Conservation (phyloP, 1,140 invertebrate species). For the Calephelis virginiensis region DNA sequence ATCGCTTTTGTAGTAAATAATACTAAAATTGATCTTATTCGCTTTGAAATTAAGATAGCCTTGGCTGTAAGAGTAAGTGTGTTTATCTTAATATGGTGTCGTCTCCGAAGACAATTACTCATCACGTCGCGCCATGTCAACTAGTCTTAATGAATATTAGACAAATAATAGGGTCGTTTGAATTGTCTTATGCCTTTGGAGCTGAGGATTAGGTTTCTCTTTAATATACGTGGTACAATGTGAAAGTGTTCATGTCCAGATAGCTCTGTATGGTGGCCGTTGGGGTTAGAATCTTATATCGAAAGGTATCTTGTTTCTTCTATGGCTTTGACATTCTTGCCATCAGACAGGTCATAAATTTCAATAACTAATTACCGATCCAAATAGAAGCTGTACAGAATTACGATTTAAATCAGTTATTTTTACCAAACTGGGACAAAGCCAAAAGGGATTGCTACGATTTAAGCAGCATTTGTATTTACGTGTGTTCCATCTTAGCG, state of each 20-base stretch:
- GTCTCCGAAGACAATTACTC: conserved; percentile 17
- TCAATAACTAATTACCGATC: too few relatives aligned
- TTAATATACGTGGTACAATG: conserved; percentile 10
- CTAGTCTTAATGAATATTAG: conserved; percentile 11
- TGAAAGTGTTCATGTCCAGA: conserved; percentile 8
- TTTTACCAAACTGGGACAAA: too few relatives aligned
- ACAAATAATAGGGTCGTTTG: conserved; percentile 17
- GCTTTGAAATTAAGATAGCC: not conserved
- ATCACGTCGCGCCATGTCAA: conserved; percentile 3
- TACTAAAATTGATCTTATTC: conserved; percentile 1
- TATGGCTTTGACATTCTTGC: too few relatives aligned
- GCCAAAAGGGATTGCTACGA: too few relatives aligned
- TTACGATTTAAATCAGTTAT: too few relatives aligned
- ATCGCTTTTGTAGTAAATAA: not conserved
- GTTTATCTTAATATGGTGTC: conserved; percentile 10
- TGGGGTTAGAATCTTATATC: not conserved
- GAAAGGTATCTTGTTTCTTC: too few relatives aligned
- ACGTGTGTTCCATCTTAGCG: too few relatives aligned
- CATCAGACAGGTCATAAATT: too few relatives aligned
- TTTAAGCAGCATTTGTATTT: too few relatives aligned
- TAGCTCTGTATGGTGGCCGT: not conserved
- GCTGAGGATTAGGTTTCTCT: conserved; percentile 16
- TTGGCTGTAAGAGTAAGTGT: not conserved
- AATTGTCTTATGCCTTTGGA: conserved; percentile 2
- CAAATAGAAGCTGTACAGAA: too few relatives aligned